Base-by-base conservation (phyloP, 2,113 vertebrate species). In the Cervus canadensis region DNA sequence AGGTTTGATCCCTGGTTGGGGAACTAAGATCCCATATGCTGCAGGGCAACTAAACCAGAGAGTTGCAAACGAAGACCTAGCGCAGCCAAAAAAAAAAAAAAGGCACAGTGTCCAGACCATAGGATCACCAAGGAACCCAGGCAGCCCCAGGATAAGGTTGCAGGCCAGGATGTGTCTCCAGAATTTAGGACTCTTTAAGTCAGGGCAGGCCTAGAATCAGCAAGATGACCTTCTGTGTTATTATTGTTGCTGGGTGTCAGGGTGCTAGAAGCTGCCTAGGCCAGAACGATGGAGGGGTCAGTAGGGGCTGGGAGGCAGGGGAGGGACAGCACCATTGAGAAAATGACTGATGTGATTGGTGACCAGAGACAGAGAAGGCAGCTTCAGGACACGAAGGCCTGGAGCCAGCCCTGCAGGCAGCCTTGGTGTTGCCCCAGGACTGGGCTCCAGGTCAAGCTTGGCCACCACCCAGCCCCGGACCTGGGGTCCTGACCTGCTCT, bases 181-280 rank as follows among this genome's bases (percentile, higher is more conserved):
- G 50, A 40, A 56, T 6, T 40, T 25, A 85, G 59, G 33, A 52
- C 36, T 6, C 30, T 16, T 16, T 1, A 28, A 57, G 13, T 57
- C 26, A 57, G 4, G 23, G 17, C 59, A 52, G 62, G 52, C 43
- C 17, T 3, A 0, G n/a, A 50, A 11, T 17, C 57, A 28, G 78
- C 25, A 30, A 88, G n/a, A 25, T 0, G 30, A 81, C 16, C 52
- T 26, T 48, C 71, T 59, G 5, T 86, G 26, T 52, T 67, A 13
- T 10, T 56, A 3, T 4, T 76, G 5, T 23, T 3, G 6, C 8
- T 57, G 40, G 11, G 16, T 19, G 12, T 5, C 0, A 1, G 0
- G 28, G 7, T 0, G 2, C 15, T 26, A 7, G 50, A 50, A 7
- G 43, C 3, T 87, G 50, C 23, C 82, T 30, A 62, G 48, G 23